Evolutionary conservation across 2,888 invertebrate species (phyloP), one percentile per base, ranked within the genome.

Genomic region (Elmis aenea): DNA sequence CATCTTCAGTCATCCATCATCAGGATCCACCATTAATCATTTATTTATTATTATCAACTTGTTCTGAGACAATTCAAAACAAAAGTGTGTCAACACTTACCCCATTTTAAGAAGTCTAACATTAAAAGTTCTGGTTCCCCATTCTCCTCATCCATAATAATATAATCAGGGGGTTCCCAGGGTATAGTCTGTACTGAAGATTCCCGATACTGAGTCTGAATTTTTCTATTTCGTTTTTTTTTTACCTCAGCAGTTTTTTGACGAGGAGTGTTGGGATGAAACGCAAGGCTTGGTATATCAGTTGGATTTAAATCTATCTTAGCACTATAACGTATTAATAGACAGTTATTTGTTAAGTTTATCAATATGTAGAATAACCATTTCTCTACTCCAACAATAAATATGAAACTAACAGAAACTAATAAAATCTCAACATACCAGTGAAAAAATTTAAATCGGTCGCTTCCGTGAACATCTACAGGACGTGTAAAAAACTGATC

Each of bases 131-230:
- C 86, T 0, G 85, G 80, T 62, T 73, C 35, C 41, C 64, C 50
- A 62, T 73, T 34, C 41, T 64, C 50, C 54, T 71, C 60, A 12
- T 72, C 70, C 0, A 58, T 52, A 14, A 79, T 62, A 36, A 66
- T 68, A 54, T 74, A 77, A 28, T 50, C 33, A 1, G 86, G 82
- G 1, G 87, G 83, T 45, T 85, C 79, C 79, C 86, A 88, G 0
- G 88, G 87, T 8, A 70, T 68, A 0, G 88, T 89, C 65, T 88
- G 88, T 0, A 82, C 76, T 46, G 83, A 83, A 0, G 81, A 81
- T 53, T 87, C 88, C 38, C 87, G 74, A 59, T 73, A 86, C 35
- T 78, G 62, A 1, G 86, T 86, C 67, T 87, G 85, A 0, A 79
- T 76, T 23, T 69, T 74, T 27, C 70, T 68, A 38, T 67, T 75